Base-by-base conservation (phyloP, 2,888 invertebrate species). In the Tanypteryx hageni region DNA sequence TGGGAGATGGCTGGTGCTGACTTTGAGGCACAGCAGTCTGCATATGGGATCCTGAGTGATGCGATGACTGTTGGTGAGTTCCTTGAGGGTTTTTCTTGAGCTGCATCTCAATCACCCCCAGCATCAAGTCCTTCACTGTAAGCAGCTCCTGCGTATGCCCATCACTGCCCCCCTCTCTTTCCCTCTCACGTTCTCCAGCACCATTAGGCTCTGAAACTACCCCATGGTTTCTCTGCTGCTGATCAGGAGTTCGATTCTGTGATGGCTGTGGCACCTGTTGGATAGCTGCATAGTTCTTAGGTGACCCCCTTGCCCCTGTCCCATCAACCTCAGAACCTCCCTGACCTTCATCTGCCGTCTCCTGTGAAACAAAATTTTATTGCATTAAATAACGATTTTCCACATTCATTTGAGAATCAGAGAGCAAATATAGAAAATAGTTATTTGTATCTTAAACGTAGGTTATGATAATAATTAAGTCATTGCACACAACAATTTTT, bases 281-380 rank as follows among this genome's bases (percentile, higher is more conserved):
- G 44, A 95, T 95, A 93, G 94, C 95, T 92, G 95, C 95, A 92
- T 93, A 94, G 84, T 93, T 94, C 81, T 94, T 94, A 92, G 94
- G 94, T 89, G 94, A 94, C 89, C 94, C 93, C 10, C 94, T 94
- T 57, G 94, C 92, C n/a, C 93, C 92, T 22, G 93, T 92, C 27
- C 61, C 92, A 92, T 91, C 93, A 83, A 64, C 93, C 93, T 95
- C 96, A 93, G 95, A 94, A 93, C 95, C 95, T 93, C 95, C 95
- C 94, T 96, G 96, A 93, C 96, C 98, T 95, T 98, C 98, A 95
- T 98, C 98, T 91, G 98, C 98, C 93, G 98, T 98, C 96, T 98
- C 98, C 91, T 94, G 95, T 10, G 18, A 18, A 58, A 86, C 64
- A 59, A 4, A n/a, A 76, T 4, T 10, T 76, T 76, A 27, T 27